A percentile compares a stretch with the other conserved stretches of the same genome.
Evolutionary conservation across 64 coral and sea anemone genomes (phyloP).

Genomic region (Dendronephthya gigantea): DNA sequence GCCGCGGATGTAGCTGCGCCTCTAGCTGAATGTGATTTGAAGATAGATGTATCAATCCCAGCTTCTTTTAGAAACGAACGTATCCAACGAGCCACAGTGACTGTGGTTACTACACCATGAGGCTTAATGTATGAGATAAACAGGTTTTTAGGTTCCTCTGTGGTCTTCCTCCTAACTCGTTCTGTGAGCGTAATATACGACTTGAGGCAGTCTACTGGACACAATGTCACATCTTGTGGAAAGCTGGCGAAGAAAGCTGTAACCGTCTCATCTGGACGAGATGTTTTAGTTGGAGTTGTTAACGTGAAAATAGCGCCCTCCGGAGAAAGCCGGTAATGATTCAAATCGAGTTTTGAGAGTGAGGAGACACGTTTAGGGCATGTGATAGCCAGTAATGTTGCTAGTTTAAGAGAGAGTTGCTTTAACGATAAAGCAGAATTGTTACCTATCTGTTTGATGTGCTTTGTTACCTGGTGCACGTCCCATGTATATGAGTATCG

Average conservation of each 20-base stretch:
- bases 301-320: conserved; percentile 1
- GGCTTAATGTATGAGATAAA: not conserved
- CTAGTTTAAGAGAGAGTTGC: conserved; percentile 3
- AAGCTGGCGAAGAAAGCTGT: conserved; percentile 16
- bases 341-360: conserved; percentile 21
- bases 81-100: conserved; percentile 23
- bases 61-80: not conserved
- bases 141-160: not conserved
- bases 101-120: not conserved
- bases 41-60: conserved; percentile 10
- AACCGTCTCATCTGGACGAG: not conserved
- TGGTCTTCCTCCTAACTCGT: not conserved
- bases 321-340: not conserved
- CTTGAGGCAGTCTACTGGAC: not conserved
- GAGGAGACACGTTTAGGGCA: conserved; percentile 2
- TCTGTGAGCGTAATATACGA: not conserved
- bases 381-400: not conserved
- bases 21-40: conserved; percentile 21
- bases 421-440: not conserved
- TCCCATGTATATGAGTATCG: conserved; percentile 16
- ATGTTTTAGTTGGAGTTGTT: not conserved
- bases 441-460: not conserved
- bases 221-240: not conserved
- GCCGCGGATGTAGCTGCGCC: conserved; percentile 22
- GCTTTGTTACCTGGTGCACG: not conserved